phyloP scores from a whole-genome alignment of 2,113 vertebrate species.

The Indicator maculatus region DNA sequence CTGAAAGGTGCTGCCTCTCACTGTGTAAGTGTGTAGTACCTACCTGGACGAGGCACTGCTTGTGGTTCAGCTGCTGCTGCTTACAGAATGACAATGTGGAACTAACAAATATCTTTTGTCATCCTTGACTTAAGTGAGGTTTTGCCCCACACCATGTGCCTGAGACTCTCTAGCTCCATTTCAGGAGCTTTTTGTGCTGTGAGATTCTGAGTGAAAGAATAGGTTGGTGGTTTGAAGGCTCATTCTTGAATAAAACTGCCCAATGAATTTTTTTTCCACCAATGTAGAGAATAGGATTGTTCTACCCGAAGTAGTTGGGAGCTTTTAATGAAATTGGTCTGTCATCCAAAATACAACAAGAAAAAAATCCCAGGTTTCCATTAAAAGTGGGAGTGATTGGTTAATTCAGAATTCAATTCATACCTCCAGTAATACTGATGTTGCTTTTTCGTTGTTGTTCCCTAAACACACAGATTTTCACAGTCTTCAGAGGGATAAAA shows the following conservation, averaged over 20 bases:
- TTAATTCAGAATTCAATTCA: not conserved
- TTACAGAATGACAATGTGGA: not conserved
- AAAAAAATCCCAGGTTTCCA: not conserved
- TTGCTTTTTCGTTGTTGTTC: not conserved
- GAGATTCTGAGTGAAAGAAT: not conserved
- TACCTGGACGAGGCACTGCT: not conserved
- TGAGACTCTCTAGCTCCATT: not conserved
- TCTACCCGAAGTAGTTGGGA: not conserved
- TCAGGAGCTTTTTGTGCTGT: not conserved
- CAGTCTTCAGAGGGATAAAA: not conserved
- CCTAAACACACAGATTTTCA: not conserved
- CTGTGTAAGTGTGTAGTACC: not conserved
- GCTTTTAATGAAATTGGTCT: not conserved
- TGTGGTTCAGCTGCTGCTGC: not conserved
- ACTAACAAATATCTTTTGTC: not conserved
- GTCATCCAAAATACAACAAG: not conserved
- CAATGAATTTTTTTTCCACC: not conserved
- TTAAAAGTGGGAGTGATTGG: not conserved
- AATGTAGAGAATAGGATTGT: not conserved
- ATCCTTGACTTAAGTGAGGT: not conserved
- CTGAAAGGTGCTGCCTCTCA: not conserved
- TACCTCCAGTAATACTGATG: not conserved
- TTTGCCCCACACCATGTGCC: not conserved
- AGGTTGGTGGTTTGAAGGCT: not conserved
- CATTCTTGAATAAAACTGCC: not conserved